phyloP scores from a whole-genome alignment of 1,140 invertebrate species.

The Caerostris extrusa region DNA sequence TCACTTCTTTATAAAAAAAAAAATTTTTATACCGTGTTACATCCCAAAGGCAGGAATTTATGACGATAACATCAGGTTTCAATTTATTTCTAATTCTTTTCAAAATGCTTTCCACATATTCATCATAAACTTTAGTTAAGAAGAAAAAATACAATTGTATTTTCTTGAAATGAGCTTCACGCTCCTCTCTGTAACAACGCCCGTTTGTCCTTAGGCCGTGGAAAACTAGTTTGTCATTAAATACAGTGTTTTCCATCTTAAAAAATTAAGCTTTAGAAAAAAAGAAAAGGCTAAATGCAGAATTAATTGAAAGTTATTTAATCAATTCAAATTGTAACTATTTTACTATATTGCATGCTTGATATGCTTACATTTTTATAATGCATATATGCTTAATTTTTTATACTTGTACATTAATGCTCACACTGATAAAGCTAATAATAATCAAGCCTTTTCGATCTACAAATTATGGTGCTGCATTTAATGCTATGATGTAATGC shows the following conservation, averaged over 20 bases:
- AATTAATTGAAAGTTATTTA: background rate
- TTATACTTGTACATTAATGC: background rate
- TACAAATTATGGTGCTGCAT: too few relatives aligned
- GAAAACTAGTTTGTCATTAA: conserved; percentile 80
- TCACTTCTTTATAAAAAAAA: too few relatives aligned
- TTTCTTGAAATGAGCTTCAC: conserved; percentile 79
- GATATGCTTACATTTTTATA: too few relatives aligned
- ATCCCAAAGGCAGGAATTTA: conserved; percentile 84
- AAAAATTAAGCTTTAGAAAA: background rate
- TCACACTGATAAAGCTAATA: too few relatives aligned
- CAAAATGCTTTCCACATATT: conserved; percentile 81
- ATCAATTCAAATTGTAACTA: too few relatives aligned
- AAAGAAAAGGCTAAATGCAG: background rate
- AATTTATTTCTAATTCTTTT: conserved; percentile 79
- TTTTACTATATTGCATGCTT: too few relatives aligned
- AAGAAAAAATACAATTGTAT: conserved; percentile 81
- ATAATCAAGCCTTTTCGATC: too few relatives aligned
- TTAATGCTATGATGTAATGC: too few relatives aligned
- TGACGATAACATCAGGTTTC: conserved; percentile 82
- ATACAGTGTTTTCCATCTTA: conserved; percentile 81
- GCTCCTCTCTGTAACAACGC: conserved; percentile 81
- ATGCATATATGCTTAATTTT: background rate
- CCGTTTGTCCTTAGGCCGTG: conserved; percentile 81
- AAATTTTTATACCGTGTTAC: conserved; percentile 80
- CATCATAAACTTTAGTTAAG: conserved; percentile 82